phyloP scores from a whole-genome alignment of 1,140 invertebrate genomes.

The Mylabris phalerata region DNA sequence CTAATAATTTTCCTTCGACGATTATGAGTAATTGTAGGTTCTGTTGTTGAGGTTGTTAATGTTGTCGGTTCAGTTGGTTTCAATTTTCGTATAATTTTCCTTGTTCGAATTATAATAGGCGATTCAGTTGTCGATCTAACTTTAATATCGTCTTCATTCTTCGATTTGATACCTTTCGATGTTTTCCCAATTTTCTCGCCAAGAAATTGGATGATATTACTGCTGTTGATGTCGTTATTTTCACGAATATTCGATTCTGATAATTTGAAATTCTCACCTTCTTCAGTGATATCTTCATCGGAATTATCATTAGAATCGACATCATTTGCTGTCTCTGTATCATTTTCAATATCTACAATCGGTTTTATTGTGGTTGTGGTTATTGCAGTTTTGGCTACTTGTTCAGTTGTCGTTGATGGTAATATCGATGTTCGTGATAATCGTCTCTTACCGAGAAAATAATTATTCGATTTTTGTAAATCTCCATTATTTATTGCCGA shows the following conservation, averaged over 20 bases:
- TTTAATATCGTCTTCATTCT: conserved; percentile 23
- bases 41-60: conserved; percentile 26
- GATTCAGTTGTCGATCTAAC: conserved; percentile 22
- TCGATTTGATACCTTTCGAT: conserved; percentile 2
- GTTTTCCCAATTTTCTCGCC: conserved; percentile 28
- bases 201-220: conserved; percentile 13
- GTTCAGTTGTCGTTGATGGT: background rate
- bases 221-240: conserved; percentile 37
- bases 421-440: background rate
- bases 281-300: conserved; percentile 34
- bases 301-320: conserved; percentile 29
- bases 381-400: background rate
- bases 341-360: background rate
- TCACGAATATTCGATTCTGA: conserved; percentile 52
- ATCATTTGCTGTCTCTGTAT: background rate
- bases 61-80: conserved; percentile 34
- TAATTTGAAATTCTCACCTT: conserved; percentile 49
- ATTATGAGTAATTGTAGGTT: conserved; percentile 20
- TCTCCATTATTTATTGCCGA: too few relatives aligned
- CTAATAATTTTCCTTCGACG: conserved; percentile 28
- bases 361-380: background rate
- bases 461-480: background rate
- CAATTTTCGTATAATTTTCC: conserved; percentile 49
- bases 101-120: conserved; percentile 37
- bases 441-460: background rate